Evolutionary conservation across 2,797 vertebrate genomes (phyloP).

Genomic region (Phoeniculus purpureus): DNA sequence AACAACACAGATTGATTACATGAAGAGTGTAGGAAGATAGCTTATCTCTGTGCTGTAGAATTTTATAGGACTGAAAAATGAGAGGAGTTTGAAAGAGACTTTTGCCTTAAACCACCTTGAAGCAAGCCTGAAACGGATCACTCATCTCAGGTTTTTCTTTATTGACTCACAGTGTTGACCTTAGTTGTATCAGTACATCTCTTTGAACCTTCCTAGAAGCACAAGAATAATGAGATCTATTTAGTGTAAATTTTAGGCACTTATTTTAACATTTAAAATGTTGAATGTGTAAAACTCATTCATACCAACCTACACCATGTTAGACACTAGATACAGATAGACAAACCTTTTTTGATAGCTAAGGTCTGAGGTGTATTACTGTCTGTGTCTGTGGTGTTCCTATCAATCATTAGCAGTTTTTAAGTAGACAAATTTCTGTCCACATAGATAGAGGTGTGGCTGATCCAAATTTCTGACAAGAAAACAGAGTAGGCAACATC

Average conservation of each 20-base stretch:
- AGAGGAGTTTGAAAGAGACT: not conserved
- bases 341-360: not conserved
- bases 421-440: not conserved
- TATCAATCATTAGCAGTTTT: accelerated
- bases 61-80: not conserved
- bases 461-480: not conserved
- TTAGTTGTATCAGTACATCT: not conserved
- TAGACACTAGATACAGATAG: not conserved
- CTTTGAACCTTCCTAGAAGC: not conserved
- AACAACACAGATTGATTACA: slow-evolving; percentile 14
- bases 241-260: not conserved
- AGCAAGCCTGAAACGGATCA: not conserved
- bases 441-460: not conserved
- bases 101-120: not conserved
- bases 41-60: not conserved
- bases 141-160: not conserved
- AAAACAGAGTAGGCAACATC: not conserved
- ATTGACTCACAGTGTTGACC: not conserved
- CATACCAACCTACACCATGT: not conserved
- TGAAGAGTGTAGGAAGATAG: not conserved
- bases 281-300: not conserved
- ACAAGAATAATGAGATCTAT: not conserved
- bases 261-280: not conserved
- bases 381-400: not conserved
- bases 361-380: not conserved